A percentile compares a stretch with the other conserved stretches of the same genome.
Evolutionary conservation across 2,113 vertebrate genomes (phyloP).

Genomic region (Sinocyclocheilus rhinocerous): DNA sequence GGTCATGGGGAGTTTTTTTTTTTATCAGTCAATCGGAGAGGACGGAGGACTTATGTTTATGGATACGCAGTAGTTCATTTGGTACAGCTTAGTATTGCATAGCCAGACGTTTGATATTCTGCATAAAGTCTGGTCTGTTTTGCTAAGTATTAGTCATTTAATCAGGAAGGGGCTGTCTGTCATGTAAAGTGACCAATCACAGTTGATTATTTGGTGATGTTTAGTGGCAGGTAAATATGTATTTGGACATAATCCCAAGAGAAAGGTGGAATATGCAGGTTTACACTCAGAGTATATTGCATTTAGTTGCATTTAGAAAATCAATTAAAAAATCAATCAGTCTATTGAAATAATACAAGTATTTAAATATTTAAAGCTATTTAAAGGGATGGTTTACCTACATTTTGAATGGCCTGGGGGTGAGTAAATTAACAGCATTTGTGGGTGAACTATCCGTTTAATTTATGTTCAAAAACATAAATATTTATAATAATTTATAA

Average conservation of each 20-base stretch:
- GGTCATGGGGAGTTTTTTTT: background rate
- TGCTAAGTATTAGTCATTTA: background rate
- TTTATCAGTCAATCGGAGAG: background rate
- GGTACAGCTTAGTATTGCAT: background rate
- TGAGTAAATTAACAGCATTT: no score
- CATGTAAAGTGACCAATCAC: background rate
- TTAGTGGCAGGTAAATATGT: background rate
- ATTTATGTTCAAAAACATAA: no score
- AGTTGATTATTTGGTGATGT: background rate
- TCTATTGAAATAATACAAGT: background rate
- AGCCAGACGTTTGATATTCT: background rate
- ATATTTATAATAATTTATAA: no score
- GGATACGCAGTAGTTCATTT: slow-evolving; percentile 4
- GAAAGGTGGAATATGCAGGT: background rate
- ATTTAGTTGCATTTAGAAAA: background rate
- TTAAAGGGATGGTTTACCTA: no score
- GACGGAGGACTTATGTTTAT: slow-evolving; percentile 17
- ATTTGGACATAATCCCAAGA: background rate
- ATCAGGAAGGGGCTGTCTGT: background rate
- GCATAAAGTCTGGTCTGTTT: background rate
- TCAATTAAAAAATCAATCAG: background rate
- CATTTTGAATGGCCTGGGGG: no score
- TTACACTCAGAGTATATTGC: background rate
- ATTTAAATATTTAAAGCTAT: background rate
- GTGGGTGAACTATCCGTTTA: no score